These are phyloP conservation scores for Hybognathus amarus DNA, from an alignment of 2,797 vertebrate genomes.

Conservation along the genomic window DNA sequence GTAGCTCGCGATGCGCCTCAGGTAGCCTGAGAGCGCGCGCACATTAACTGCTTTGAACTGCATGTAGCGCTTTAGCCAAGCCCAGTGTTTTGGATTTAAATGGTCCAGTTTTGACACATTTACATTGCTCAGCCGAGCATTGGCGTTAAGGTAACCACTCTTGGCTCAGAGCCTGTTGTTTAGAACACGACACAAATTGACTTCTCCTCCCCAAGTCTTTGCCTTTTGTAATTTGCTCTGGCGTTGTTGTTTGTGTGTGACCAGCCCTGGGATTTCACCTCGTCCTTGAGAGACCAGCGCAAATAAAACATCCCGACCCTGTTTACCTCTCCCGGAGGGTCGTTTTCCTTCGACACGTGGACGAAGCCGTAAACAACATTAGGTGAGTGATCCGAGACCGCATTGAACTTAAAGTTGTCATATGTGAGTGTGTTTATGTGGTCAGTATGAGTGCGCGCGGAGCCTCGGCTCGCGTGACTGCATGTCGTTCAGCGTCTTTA, in stretches of 20 bases:
- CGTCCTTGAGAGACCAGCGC: conserved; percentile 76
- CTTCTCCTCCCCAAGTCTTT: conserved; percentile 60
- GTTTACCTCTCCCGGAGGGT: conserved; percentile 47
- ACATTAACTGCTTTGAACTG: conserved; percentile 71
- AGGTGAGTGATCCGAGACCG: conserved; percentile 62
- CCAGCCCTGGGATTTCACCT: conserved; percentile 82
- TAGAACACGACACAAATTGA: conserved; percentile 63
- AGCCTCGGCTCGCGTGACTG: conserved; percentile 39
- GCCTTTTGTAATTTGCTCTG: conserved; percentile 80
- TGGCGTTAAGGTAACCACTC: conserved; percentile 49
- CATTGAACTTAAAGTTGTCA: conserved; percentile 47
- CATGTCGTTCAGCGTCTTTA: conserved; percentile 32
- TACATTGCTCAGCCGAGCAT: conserved; percentile 39
- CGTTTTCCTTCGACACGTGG: conserved; percentile 55
- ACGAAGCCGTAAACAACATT: conserved; percentile 46
- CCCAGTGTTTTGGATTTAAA: conserved; percentile 38
- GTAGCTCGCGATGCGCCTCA: conserved; percentile 65
- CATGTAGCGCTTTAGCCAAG: conserved; percentile 57
- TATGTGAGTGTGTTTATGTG: conserved; percentile 23
- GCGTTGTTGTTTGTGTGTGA: conserved; percentile 78
- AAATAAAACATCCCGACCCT: conserved; percentile 57
- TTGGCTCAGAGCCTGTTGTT: conserved; percentile 51
- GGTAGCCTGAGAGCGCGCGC: conserved; percentile 65
- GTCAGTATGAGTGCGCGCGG: conserved; percentile 6
- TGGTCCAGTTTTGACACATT: conserved; percentile 47